phyloP scores from a whole-genome alignment of 1,140 invertebrate species.

The Solenopsis fugax region DNA sequence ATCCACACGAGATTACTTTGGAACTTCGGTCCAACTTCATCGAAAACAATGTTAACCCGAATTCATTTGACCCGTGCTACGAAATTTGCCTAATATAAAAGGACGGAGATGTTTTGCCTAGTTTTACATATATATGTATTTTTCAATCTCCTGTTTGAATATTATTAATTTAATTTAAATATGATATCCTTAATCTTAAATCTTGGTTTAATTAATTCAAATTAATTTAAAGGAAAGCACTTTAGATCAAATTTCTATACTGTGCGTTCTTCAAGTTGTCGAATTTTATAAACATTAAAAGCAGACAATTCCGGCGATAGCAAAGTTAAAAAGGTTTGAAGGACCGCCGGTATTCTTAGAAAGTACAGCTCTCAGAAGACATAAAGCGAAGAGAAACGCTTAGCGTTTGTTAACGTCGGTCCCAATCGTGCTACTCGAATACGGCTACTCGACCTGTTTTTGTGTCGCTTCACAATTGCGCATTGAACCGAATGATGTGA shows the following conservation, averaged over 20 bases:
- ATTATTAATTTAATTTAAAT: slow-evolving; percentile 6
- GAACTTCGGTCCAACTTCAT: not conserved
- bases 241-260: not conserved
- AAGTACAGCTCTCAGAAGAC: not conserved
- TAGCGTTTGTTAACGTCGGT: slow-evolving; percentile 28
- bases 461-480: slow-evolving; percentile 51
- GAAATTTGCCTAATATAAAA: not conserved
- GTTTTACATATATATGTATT: not conserved
- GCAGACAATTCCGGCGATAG: not conserved
- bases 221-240: not conserved
- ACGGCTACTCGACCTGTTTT: slow-evolving; percentile 55
- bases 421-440: slow-evolving; percentile 10
- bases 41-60: slow-evolving; percentile 30
- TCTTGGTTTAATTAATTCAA: not conserved
- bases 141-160: not conserved
- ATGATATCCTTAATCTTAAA: not conserved
- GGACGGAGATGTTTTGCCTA: not conserved
- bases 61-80: not conserved
- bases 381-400: slow-evolving; percentile 29
- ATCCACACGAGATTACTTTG: not conserved
- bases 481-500: slow-evolving; percentile 46
- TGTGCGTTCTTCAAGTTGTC: not conserved
- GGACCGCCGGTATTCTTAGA: not conserved
- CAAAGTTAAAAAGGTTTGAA: slow-evolving; percentile 8
- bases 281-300: slow-evolving; percentile 3